Evolutionary conservation across 1,140 invertebrate species (phyloP).

Genomic region (Aphaenogaster floridana): DNA sequence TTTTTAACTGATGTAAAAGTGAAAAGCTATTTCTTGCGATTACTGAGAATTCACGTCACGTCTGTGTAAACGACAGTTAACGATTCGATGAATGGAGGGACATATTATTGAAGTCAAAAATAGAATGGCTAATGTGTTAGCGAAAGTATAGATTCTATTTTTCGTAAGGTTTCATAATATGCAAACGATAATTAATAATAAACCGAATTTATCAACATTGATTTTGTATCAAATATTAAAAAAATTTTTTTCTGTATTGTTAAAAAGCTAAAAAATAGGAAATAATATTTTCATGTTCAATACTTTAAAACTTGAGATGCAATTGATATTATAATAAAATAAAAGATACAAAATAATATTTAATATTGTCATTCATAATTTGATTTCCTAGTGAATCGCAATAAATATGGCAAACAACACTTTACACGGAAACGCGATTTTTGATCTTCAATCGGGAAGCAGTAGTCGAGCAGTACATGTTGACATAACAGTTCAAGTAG

Average conservation of each 20-base stretch:
- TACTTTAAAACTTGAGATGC: not conserved
- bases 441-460: slow-evolving; percentile 7
- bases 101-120: slow-evolving; percentile 4
- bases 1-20: not conserved
- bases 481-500: slow-evolving; percentile 65
- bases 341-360: not conserved
- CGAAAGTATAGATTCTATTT: slow-evolving; percentile 25
- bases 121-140: slow-evolving; percentile 9
- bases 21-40: not conserved
- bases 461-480: slow-evolving; percentile 62
- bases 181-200: not conserved
- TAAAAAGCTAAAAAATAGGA: not conserved
- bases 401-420: slow-evolving; percentile 31
- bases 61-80: not conserved
- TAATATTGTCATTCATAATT: not conserved
- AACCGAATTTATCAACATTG: not conserved
- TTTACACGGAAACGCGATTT: not conserved
- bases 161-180: not conserved
- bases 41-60: not conserved
- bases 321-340: not conserved
- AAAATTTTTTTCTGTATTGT: not conserved
- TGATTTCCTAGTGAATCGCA: not conserved
- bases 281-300: slow-evolving; percentile 1
- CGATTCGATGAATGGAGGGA: not conserved
- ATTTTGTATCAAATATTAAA: not conserved